Evolutionary conservation across 2,797 vertebrate species (phyloP).

Genomic region (Melanogrammus aeglefinus): DNA sequence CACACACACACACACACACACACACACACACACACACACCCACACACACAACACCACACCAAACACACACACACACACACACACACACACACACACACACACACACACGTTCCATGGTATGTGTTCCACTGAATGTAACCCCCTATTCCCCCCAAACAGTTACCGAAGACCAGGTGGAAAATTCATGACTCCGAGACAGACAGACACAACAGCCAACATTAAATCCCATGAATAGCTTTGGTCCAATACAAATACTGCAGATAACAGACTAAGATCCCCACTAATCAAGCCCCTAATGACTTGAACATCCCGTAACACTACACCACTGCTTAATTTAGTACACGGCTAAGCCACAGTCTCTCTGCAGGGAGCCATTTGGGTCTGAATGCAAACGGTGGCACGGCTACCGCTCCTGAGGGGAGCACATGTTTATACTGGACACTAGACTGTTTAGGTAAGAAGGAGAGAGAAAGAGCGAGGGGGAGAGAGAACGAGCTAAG

Average conservation of each 20-base stretch:
- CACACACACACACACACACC: background rate
- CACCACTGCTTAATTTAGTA: slow-evolving; percentile 11
- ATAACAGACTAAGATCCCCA: background rate
- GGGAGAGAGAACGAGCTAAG: slow-evolving; percentile 4
- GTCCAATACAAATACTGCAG: background rate
- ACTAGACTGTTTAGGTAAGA: slow-evolving; percentile 37
- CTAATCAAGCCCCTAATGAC: slow-evolving; percentile 20
- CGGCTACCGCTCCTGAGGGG: slow-evolving; percentile 18
- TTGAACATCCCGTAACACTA: slow-evolving; percentile 16
- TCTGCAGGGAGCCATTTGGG: slow-evolving; percentile 38
- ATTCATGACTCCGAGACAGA: too few species aligned
- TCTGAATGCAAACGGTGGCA: slow-evolving; percentile 35
- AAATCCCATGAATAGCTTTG: background rate
- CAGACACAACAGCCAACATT: background rate
- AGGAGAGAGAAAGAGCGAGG: background rate
- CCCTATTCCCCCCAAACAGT: too few species aligned
- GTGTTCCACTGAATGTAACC: background rate
- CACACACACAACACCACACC: background rate
- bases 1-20: background rate
- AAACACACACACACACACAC: too few species aligned
- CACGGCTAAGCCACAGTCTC: slow-evolving; percentile 17
- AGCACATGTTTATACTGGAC: slow-evolving; percentile 55
- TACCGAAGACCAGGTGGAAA: background rate
- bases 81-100: background rate
- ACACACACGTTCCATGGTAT: background rate